Percentiles rank a stretch among this genome's conserved stretches.
Conservation (phyloP, 2,888 invertebrate species). For the Drosophila birchii region DNA sequence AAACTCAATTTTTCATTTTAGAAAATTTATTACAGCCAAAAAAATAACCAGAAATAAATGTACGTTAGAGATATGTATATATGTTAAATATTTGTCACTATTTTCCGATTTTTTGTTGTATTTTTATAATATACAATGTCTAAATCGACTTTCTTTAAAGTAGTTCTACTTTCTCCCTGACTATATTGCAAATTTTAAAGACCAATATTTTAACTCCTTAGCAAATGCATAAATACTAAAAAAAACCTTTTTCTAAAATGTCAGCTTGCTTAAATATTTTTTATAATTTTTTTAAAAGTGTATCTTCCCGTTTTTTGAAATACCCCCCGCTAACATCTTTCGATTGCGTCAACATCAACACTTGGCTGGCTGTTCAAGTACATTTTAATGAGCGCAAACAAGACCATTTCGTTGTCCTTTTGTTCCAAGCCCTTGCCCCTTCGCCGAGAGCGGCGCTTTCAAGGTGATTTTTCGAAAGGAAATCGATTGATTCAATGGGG, state of each 20-base stretch:
- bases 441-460: slow-evolving; percentile 20
- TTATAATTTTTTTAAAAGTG: background rate
- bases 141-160: background rate
- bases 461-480: slow-evolving; percentile 50
- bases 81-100: too few species aligned
- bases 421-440: slow-evolving; percentile 21
- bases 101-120: too few species aligned
- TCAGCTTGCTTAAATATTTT: too few species aligned
- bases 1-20: too few species aligned
- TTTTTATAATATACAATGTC: too few species aligned
- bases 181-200: background rate
- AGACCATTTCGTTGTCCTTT: slow-evolving; percentile 51
- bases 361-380: slow-evolving; percentile 44
- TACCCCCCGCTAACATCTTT: background rate
- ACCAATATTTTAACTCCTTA: background rate
- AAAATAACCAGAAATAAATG: too few species aligned
- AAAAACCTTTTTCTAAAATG: background rate
- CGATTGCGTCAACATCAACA: slow-evolving; percentile 21
- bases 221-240: background rate
- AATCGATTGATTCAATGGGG: slow-evolving; percentile 62
- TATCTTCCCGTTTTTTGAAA: slow-evolving; percentile 1
- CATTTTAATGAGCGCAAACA: slow-evolving; percentile 54
- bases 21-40: too few species aligned
- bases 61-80: too few species aligned
- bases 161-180: background rate